These are phyloP conservation scores for Palythoa grandiflora DNA, from an alignment of 92 coral and sea anemone species.

Conservation along the genomic window DNA sequence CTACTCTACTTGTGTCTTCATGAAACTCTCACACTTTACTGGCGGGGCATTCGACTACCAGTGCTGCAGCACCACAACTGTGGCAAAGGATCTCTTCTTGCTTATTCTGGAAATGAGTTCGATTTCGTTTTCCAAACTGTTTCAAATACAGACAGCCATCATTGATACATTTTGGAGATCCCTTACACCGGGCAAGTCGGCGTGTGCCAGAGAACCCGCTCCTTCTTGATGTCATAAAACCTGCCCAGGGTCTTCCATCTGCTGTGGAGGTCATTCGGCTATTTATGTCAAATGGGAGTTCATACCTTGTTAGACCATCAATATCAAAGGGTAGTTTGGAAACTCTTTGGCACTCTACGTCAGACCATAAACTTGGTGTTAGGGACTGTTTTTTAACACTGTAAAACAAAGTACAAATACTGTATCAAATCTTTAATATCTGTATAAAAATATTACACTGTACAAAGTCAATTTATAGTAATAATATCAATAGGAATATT, in stretches of 20 bases:
- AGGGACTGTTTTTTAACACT: no score
- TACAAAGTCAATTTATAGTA: no score
- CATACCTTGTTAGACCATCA: constrained; percentile 59
- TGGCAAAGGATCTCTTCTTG: constrained; percentile 55
- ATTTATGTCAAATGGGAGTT: constrained; percentile 63
- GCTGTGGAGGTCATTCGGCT: constrained; percentile 60
- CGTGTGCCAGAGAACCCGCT: constrained; percentile 67
- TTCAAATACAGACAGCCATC: constrained; percentile 57
- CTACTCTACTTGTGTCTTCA: constrained; percentile 38
- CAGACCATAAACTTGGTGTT: no score
- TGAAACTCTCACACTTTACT: constrained; percentile 75
- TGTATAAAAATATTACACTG: no score
- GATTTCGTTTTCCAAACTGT: constrained; percentile 55
- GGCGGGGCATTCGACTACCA: constrained; percentile 55
- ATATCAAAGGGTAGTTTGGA: constrained; percentile 65
- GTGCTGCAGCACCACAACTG: constrained; percentile 67
- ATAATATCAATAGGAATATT: no score
- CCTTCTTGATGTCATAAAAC: constrained; percentile 73
- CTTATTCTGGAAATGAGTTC: constrained; percentile 54
- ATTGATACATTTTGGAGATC: constrained; percentile 63
- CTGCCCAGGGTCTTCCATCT: constrained; percentile 79
- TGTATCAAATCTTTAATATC: no score
- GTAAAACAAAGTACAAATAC: no score
- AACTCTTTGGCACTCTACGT: constrained; percentile 48
- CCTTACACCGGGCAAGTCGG: constrained; percentile 73